phyloP scores from a whole-genome alignment of 2,113 vertebrate species.

The Paramormyrops kingsleyae region DNA sequence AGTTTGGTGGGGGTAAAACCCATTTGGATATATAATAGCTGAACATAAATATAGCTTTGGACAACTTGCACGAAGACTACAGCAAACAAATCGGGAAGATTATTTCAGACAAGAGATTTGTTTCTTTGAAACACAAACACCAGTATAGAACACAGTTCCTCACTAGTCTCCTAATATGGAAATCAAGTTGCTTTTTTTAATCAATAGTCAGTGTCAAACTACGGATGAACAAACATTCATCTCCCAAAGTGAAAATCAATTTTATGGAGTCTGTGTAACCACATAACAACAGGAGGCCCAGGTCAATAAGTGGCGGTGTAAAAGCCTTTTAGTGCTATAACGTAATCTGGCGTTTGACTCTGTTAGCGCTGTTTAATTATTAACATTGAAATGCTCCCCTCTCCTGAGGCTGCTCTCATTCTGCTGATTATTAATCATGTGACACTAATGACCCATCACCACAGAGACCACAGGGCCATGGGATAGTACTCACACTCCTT shows the following conservation, averaged over 20 bases:
- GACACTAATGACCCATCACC: not conserved
- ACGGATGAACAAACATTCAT: not conserved
- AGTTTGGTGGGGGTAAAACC: not conserved
- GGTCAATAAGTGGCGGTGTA: slow-evolving; percentile 10
- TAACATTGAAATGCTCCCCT: not conserved
- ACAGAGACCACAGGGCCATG: slow-evolving; percentile 1
- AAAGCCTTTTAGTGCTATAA: not conserved
- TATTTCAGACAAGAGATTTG: not conserved
- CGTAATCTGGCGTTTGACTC: not conserved
- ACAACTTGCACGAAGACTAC: not conserved
- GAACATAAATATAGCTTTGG: not conserved
- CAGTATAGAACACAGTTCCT: not conserved
- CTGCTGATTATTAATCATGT: not conserved
- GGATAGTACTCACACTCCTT: not conserved
- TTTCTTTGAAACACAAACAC: not conserved
- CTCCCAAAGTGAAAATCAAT: slow-evolving; percentile 22
- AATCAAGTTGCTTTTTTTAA: not conserved
- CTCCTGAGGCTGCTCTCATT: not conserved
- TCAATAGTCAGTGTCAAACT: slow-evolving; percentile 13
- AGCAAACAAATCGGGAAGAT: not conserved
- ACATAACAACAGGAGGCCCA: not conserved
- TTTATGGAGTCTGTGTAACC: not conserved
- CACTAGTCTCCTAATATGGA: slow-evolving; percentile 10
- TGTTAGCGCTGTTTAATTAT: not conserved
- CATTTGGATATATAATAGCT: not conserved